Evolutionary conservation across 1,140 invertebrate genomes (phyloP), one percentile per base, ranked within the genome.

Genomic region (Drosophila murphyi): DNA sequence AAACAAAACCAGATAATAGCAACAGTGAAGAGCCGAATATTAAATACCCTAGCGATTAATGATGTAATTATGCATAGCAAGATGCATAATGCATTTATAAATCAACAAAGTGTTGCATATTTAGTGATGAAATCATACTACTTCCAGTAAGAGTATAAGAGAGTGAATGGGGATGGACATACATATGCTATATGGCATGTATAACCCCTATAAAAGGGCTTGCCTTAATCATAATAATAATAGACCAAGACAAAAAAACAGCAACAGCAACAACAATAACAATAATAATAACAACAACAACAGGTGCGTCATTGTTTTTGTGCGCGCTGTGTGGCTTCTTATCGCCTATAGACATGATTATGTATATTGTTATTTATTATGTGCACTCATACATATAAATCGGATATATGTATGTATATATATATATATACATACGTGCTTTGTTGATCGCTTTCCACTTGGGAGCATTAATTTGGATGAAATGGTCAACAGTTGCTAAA

Each of bases 221-320:
- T 50, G 35, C 51, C 50, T 60, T 52, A 64, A 52, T 60, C 59
- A 52, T 60, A 43, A n/a, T 43, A 60, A 52, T 54, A 73, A 55
- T 45, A 62, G n/a, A 43, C n/a, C 39, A 41, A 45, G 28, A 52
- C 45, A 50, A 43, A 31, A 47, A n/a, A 20, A 20, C 20, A 20
- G 0, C n/a, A 65, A 20, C 0, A 20, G 0, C n/a, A 65, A 54
- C 37, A 76, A 12, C 39, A 20, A 20, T 1, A 20, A 20, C 1
- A 20, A 20, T 0, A 67, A 48, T 12, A 76, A 48, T 37, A 67
- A 63, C 50, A 59, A 55, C 35, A 72, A 63, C 50, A 54, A 79
- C 82, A 88, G 89, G 85, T 88, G 85, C 80, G 85, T 89, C 85
- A 83, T 89, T 89, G 68, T 89, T 80, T 80, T 72, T 78, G 61